Conservation (phyloP, 2,113 vertebrate species). For the Tragelaphus scriptus region DNA sequence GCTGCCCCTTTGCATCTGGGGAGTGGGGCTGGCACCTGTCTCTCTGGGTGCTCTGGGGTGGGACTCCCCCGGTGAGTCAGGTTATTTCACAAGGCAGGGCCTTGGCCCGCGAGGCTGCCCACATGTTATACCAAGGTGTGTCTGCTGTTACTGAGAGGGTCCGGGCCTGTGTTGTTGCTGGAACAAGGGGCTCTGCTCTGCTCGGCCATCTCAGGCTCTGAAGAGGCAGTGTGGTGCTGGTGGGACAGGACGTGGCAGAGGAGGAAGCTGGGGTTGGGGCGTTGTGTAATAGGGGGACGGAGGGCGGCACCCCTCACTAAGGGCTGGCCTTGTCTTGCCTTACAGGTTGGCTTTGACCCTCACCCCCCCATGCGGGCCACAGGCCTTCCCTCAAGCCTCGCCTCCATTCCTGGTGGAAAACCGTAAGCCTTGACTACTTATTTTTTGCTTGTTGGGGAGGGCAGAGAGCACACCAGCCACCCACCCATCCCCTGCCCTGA, state of each 20-base stretch:
- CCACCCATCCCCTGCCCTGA: fast-evolving
- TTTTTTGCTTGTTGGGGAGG: not conserved
- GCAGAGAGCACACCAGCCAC: fast-evolving
- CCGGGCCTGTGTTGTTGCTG: not conserved
- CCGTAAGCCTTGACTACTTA: constrained; percentile 83
- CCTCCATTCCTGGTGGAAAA: constrained; percentile 95
- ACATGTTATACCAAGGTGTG: fast-evolving
- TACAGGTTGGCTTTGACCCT: constrained; percentile 93
- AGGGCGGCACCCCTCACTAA: not conserved
- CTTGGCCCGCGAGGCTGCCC: not conserved
- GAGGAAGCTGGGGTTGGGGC: not conserved
- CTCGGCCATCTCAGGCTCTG: not conserved
- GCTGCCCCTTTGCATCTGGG: not conserved
- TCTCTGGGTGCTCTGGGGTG: no score
- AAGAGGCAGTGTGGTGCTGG: not conserved
- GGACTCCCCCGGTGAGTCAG: not conserved
- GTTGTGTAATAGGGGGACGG: fast-evolving
- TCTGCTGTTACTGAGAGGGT: not conserved
- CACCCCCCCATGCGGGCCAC: constrained; percentile 92
- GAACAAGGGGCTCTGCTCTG: not conserved
- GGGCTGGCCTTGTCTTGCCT: not conserved
- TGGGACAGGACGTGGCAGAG: not conserved
- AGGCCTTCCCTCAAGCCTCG: constrained; percentile 90
- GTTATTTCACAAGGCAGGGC: fast-evolving
- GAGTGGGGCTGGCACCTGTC: not conserved